Percentiles rank a stretch among this genome's conserved stretches.
Conservation (phyloP, 2,888 invertebrate species). For the Teleogryllus oceanicus region DNA sequence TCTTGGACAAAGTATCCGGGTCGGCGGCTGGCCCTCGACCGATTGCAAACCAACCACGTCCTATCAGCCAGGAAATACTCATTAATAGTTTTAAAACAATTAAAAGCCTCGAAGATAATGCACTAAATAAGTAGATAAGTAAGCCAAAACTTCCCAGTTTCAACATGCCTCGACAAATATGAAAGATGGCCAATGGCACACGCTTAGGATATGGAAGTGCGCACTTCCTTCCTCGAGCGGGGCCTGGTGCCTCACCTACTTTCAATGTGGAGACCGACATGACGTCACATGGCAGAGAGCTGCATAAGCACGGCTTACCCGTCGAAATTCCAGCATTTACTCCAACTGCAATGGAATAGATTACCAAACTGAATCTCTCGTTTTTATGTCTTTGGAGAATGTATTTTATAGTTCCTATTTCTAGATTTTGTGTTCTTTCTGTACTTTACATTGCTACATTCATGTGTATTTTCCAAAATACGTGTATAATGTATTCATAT, state of each 20-base stretch:
- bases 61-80: too few species aligned
- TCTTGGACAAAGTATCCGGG: too few species aligned
- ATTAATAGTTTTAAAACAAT: too few species aligned
- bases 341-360: not conserved
- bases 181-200: not conserved
- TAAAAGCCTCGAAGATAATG: too few species aligned
- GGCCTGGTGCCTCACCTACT: not conserved
- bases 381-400: not conserved
- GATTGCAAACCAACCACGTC: too few species aligned
- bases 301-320: not conserved
- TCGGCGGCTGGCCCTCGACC: too few species aligned
- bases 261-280: not conserved
- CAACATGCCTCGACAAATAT: not conserved
- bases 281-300: not conserved
- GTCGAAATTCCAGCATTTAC: not conserved
- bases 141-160: not conserved
- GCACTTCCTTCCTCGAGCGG: not conserved
- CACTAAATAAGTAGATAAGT: too few species aligned
- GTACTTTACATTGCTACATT: not conserved
- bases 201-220: not conserved
- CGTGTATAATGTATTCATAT: not conserved
- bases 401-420: not conserved
- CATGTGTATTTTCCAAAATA: not conserved
- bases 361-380: not conserved
- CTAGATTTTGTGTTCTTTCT: not conserved